phyloP scores from a whole-genome alignment of 2,888 invertebrate species.

The Himalopsyche tibetana region DNA sequence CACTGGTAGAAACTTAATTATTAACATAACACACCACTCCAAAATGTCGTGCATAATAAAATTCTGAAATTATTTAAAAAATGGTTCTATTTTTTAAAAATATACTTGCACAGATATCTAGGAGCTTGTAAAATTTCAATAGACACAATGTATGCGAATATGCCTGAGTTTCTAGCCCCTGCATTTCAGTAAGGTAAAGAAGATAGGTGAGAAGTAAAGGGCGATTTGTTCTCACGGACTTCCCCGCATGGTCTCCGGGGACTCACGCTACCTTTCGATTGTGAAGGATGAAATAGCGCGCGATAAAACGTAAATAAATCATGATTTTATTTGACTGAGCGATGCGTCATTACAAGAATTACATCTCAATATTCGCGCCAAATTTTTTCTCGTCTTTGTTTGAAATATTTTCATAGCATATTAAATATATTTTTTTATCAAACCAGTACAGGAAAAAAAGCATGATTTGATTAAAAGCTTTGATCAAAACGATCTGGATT shows the following conservation, averaged over 20 bases:
- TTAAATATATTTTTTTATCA: no score
- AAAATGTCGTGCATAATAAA: no score
- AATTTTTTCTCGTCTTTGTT: not conserved
- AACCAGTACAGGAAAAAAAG: no score
- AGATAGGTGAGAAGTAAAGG: slow-evolving; percentile 50
- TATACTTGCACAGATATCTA: no score
- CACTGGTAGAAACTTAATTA: no score
- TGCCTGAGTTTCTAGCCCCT: not conserved
- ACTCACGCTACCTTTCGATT: slow-evolving; percentile 43
- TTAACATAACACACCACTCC: no score
- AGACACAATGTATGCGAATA: not conserved
- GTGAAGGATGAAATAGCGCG: slow-evolving; percentile 29
- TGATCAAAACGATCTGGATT: no score
- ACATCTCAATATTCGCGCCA: not conserved
- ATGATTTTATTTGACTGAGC: slow-evolving; percentile 42
- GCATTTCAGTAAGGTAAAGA: not conserved
- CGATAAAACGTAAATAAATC: slow-evolving; percentile 40
- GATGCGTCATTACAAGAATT: slow-evolving; percentile 27
- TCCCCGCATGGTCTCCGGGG: slow-evolving; percentile 50
- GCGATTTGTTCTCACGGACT: slow-evolving; percentile 58
- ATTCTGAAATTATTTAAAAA: no score
- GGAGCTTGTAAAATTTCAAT: no score
- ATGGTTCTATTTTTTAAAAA: no score
- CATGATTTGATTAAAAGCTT: no score
- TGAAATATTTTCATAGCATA: no score